Evolutionary conservation across 2,797 vertebrate species (phyloP).

Genomic region (Channa striata): DNA sequence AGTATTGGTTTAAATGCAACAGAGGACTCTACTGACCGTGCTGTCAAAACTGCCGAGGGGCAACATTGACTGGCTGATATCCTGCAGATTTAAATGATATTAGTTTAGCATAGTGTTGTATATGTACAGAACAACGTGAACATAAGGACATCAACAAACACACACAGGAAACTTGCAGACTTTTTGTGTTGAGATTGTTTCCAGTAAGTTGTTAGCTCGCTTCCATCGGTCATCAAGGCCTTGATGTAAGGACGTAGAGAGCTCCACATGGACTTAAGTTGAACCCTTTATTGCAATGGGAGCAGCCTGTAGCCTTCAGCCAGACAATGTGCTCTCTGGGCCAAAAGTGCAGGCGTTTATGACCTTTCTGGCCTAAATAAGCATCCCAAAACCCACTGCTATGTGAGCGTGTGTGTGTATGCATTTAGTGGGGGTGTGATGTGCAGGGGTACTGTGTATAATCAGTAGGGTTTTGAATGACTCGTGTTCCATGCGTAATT

Average conservation of each 20-base stretch:
- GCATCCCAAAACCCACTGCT: conserved; percentile 56
- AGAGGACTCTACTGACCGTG: conserved; percentile 80
- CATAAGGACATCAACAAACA: not conserved
- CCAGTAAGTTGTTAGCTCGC: conserved; percentile 43
- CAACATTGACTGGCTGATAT: conserved; percentile 80
- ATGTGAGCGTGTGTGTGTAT: conserved; percentile 40
- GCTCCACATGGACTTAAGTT: conserved; percentile 20
- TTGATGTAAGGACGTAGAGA: conserved; percentile 40
- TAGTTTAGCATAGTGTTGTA: conserved; percentile 14
- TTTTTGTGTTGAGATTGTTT: conserved; percentile 27
- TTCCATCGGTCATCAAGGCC: conserved; percentile 57
- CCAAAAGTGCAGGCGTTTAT: conserved; percentile 73
- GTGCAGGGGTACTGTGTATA: conserved; percentile 61
- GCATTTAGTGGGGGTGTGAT: conserved; percentile 49
- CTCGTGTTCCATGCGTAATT: conserved; percentile 81
- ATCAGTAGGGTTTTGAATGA: conserved; percentile 78
- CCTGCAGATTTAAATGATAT: conserved; percentile 77
- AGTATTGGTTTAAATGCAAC: not conserved
- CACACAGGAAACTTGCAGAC: conserved; percentile 1
- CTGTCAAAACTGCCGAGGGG: conserved; percentile 84
- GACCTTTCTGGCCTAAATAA: conserved; percentile 55
- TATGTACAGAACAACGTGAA: not conserved
- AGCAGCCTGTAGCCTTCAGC: conserved; percentile 28
- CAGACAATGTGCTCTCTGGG: conserved; percentile 28
- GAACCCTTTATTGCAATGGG: conserved; percentile 42